phyloP scores from a whole-genome alignment of 2,797 vertebrate species.

The Acestrorhynchus altus region DNA sequence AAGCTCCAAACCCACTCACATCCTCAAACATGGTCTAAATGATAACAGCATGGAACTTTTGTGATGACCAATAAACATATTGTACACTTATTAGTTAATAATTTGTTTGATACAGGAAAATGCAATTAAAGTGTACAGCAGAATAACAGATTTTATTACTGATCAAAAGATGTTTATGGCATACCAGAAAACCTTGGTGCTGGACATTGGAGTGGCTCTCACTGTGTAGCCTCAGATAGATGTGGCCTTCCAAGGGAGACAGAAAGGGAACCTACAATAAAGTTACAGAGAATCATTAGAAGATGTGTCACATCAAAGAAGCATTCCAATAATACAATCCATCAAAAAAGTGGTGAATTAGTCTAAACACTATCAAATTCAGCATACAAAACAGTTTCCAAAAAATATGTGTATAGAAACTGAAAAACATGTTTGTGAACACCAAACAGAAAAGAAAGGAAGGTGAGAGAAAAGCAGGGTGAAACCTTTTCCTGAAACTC shows the following conservation, averaged over 20 bases:
- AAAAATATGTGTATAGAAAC: background rate
- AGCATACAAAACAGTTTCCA: background rate
- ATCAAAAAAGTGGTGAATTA: background rate
- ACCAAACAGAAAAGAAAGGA: slow-evolving; percentile 31
- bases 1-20: slow-evolving; percentile 78
- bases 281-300: background rate
- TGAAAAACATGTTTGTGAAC: background rate
- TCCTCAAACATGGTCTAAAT: slow-evolving; percentile 82
- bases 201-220: slow-evolving; percentile 75
- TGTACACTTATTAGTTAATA: background rate
- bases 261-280: slow-evolving; percentile 80
- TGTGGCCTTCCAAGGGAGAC: slow-evolving; percentile 83
- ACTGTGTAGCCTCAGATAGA: slow-evolving; percentile 77
- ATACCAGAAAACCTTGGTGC: slow-evolving; percentile 82
- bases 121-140: too few relatives aligned
- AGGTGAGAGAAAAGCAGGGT: slow-evolving; percentile 38
- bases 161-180: background rate
- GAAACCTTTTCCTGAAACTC: slow-evolving; percentile 89
- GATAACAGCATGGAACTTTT: background rate
- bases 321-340: background rate
- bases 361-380: background rate
- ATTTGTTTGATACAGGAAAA: too few relatives aligned
- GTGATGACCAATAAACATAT: background rate
- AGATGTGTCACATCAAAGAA: background rate
- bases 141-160: too few relatives aligned